phyloP scores from a whole-genome alignment of 2,888 invertebrate genomes.

The Cordylochernes scorpioides region DNA sequence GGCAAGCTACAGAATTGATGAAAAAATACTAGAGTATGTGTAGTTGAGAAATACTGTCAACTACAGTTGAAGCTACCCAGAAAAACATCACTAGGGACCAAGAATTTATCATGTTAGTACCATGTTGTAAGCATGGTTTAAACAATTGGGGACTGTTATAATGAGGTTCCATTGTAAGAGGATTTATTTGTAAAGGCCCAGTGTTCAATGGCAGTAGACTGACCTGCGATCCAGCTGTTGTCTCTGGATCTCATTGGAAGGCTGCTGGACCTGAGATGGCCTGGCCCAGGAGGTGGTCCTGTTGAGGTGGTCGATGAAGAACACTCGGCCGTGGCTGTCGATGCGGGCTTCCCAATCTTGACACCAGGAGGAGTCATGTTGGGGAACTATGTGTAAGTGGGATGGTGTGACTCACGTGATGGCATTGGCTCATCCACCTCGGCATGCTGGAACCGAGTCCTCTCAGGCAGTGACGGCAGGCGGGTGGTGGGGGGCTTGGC shows the following conservation, averaged over 20 bases:
- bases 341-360: conserved; percentile 86
- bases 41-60: too few relatives aligned
- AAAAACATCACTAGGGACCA: too few relatives aligned
- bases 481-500: conserved; percentile 43
- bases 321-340: conserved; percentile 82
- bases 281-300: conserved; percentile 86
- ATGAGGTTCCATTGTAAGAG: too few relatives aligned
- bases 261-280: conserved; percentile 31
- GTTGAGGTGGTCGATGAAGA: conserved; percentile 91
- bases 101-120: too few relatives aligned
- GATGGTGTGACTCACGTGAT: conserved; percentile 33
- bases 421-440: conserved; percentile 53
- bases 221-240: conserved; percentile 43
- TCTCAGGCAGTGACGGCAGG: conserved; percentile 52
- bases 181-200: too few relatives aligned
- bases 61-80: too few relatives aligned
- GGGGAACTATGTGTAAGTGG: background rate
- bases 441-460: conserved; percentile 33
- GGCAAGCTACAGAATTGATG: too few relatives aligned
- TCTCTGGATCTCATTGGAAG: conserved; percentile 31
- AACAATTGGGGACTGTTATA: too few relatives aligned
- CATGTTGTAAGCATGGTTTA: too few relatives aligned
- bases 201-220: background rate
- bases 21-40: too few relatives aligned
- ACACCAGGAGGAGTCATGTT: background rate